Evolutionary conservation across 2,797 vertebrate genomes (phyloP).

Genomic region (Siniperca scherzeri): DNA sequence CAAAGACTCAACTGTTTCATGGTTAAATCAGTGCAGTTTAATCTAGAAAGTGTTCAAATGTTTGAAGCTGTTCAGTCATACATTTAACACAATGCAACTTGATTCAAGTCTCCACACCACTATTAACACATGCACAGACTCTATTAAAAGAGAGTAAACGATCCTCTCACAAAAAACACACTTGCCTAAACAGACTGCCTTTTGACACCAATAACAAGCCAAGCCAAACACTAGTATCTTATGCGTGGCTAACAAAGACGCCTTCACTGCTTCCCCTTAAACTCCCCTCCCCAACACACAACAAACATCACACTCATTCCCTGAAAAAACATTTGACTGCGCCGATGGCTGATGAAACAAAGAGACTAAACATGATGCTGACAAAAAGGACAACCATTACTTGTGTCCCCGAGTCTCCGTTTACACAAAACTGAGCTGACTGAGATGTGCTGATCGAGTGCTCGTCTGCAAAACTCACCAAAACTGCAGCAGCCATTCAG

Average conservation of each 20-base stretch:
- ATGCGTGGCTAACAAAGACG: slow-evolving; percentile 77
- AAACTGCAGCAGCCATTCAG: background rate
- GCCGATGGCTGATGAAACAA: slow-evolving; percentile 63
- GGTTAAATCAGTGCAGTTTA: background rate
- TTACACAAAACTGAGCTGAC: slow-evolving; percentile 24
- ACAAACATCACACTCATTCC: slow-evolving; percentile 80
- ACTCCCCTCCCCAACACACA: slow-evolving; percentile 57
- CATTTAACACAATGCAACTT: slow-evolving; percentile 1
- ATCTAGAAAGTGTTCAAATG: background rate
- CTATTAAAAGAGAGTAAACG: slow-evolving; percentile 70
- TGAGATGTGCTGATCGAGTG: slow-evolving; percentile 21
- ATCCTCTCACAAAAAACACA: slow-evolving; percentile 53
- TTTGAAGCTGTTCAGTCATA: background rate
- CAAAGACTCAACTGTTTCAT: background rate
- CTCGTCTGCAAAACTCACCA: slow-evolving; percentile 10
- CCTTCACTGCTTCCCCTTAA: slow-evolving; percentile 66
- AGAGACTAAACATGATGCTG: slow-evolving; percentile 72
- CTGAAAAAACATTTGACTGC: slow-evolving; percentile 72
- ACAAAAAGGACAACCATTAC: slow-evolving; percentile 51
- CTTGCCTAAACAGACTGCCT: slow-evolving; percentile 64
- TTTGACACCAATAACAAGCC: slow-evolving; percentile 70
- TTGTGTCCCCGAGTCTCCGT: slow-evolving; percentile 26
- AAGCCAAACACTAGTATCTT: slow-evolving; percentile 76
- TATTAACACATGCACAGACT: slow-evolving; percentile 39
- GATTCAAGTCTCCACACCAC: slow-evolving; percentile 16